Percentiles rank a stretch among this genome's conserved stretches.
Conservation (phyloP, 2,113 vertebrate species). For the Carettochelys insculpta region DNA sequence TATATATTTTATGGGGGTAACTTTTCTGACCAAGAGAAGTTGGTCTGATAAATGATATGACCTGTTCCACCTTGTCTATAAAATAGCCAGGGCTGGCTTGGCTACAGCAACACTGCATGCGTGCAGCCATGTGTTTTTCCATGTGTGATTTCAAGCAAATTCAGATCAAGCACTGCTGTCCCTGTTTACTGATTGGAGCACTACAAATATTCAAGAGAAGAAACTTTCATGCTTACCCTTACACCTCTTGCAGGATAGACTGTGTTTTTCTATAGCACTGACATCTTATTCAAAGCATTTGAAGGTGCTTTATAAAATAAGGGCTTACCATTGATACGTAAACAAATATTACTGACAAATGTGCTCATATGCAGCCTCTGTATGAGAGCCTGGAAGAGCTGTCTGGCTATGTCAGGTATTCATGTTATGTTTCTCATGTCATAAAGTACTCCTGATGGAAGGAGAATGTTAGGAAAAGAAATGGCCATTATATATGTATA, state of each 20-base stretch:
- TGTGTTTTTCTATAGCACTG: neutral
- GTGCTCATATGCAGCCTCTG: slow-evolving; percentile 20
- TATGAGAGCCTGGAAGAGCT: slow-evolving; percentile 22
- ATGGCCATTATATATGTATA: neutral
- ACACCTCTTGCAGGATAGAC: neutral
- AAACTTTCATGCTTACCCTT: neutral
- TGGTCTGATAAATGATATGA: neutral
- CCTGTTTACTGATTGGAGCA: slow-evolving; percentile 23
- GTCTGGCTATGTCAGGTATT: slow-evolving; percentile 14
- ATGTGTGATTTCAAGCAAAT: slow-evolving; percentile 26
- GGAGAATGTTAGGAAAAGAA: slow-evolving; percentile 31
- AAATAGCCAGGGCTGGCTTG: neutral
- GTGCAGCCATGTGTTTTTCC: neutral
- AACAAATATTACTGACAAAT: slow-evolving; percentile 23
- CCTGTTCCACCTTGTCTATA: neutral
- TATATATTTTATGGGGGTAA: neutral
- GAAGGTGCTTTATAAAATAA: neutral
- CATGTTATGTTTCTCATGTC: slow-evolving; percentile 19
- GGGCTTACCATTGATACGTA: neutral
- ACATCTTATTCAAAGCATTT: neutral
- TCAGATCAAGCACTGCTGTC: slow-evolving; percentile 6
- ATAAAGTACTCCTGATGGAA: slow-evolving; percentile 13
- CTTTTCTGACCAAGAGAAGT: neutral
- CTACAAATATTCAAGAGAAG: slow-evolving; percentile 25
- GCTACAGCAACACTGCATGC: neutral